These are phyloP conservation scores for Heliconius congener DNA, from an alignment of 1,140 invertebrate genomes.

Conservation along the genomic window DNA sequence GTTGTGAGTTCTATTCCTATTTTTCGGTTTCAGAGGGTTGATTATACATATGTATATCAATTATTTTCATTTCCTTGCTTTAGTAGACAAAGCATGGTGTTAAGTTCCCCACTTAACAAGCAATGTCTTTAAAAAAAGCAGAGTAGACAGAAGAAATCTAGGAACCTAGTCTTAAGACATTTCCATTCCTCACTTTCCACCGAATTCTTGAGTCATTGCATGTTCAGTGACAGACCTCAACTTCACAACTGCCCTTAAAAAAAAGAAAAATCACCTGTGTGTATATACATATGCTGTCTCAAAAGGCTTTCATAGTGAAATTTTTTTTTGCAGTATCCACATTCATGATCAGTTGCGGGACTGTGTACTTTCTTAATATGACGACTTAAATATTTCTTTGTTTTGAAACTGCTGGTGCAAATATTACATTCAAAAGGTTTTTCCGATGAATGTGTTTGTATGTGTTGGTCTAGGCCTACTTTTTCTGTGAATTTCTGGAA, in stretches of 20 bases:
- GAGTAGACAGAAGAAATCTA: no score
- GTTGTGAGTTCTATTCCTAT: no score
- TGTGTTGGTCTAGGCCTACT: slow-evolving; percentile 32
- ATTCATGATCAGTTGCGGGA: slow-evolving; percentile 85
- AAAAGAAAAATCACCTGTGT: slow-evolving; percentile 55
- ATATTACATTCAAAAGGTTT: slow-evolving; percentile 40
- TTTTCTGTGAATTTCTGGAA: slow-evolving; percentile 43
- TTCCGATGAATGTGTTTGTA: slow-evolving; percentile 39
- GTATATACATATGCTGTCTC: slow-evolving; percentile 81
- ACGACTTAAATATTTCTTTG: slow-evolving; percentile 46
- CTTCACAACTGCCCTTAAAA: not conserved
- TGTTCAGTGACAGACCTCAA: no score
- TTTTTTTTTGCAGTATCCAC: slow-evolving; percentile 83
- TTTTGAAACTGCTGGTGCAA: slow-evolving; percentile 44
- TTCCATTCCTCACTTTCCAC: no score
- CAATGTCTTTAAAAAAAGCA: no score
- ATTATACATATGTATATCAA: no score
- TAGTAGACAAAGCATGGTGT: no score
- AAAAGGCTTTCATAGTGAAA: slow-evolving; percentile 80
- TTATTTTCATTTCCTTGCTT: no score
- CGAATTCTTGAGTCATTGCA: no score
- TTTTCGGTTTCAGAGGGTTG: no score
- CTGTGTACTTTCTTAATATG: slow-evolving; percentile 78
- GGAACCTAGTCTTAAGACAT: no score
- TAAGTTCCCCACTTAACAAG: no score